Base-by-base conservation (phyloP, 2,888 invertebrate genomes). In the Polylopha cassiicola region DNA sequence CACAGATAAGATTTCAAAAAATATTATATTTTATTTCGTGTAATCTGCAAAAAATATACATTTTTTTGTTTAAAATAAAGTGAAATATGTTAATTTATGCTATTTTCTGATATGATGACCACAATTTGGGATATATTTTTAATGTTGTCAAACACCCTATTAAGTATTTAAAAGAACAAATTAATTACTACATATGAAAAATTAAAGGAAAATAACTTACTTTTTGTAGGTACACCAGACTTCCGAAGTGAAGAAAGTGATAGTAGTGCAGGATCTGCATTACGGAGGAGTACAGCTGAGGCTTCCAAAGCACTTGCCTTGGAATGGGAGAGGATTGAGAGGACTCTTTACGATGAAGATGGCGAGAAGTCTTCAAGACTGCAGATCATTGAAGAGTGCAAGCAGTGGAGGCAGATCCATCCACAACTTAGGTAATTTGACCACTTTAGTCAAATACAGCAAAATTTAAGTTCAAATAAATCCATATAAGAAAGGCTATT, bases 261-360 rank as follows among this genome's bases (percentile, higher is more conserved):
- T 46, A 86, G 86, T 33, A 86, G 74, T 73, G 80, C 81, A 50
- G 89, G 88, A 46, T 87, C 77, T 58, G 86, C 73, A 51, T 74
- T 80, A 50, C 81, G 70, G 1, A 64, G 73, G 26, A 85, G 65
- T 53, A 88, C 88, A 39, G 78, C 75, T 3, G 87, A 88, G 49
- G 86, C 86, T 0, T 78, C 87, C 0, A 85, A 73, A 53, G 69
- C 59, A 11, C 73, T 89, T 10, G 72, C 77, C n/a, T 65, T 73
- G 1, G 89, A 89, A 69, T 87, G 88, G 75, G 84, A 87, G 29
- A 68, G 80, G 38, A 87, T 89, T 50, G 87, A 89, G 53, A 78
- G 87, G 51, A 86, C 88, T 7, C 57, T 89, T 16, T 87, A 87
- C 52, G 76, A 87, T 61, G 84, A 86, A 50, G 87, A 87, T 13